These are phyloP conservation scores for Tipula lateralis DNA, from an alignment of 2,888 invertebrate species.

Conservation along the genomic window DNA sequence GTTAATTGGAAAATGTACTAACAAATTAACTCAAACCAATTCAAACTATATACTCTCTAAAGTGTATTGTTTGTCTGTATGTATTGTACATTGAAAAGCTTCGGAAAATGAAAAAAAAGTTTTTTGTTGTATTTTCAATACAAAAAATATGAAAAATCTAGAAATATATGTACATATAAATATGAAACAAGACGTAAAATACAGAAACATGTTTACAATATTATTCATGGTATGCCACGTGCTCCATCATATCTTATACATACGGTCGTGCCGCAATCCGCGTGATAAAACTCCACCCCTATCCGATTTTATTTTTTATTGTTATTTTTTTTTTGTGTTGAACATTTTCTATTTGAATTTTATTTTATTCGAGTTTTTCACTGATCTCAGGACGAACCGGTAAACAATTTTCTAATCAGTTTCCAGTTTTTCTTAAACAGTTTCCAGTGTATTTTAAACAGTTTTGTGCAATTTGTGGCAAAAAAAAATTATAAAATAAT, in stretches of 20 bases:
- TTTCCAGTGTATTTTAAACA: too few relatives aligned
- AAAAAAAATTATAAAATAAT: neutral
- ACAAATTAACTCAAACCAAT: neutral
- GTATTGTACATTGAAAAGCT: neutral
- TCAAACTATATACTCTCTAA: too few relatives aligned
- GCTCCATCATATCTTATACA: neutral
- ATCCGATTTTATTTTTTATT: neutral
- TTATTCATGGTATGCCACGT: conserved; percentile 28
- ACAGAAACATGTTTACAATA: conserved; percentile 6
- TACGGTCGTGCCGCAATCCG: conserved; percentile 31
- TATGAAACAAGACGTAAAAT: neutral
- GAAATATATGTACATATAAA: neutral
- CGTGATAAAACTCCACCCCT: conserved; percentile 34
- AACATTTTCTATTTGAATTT: neutral
- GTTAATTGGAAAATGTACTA: neutral
- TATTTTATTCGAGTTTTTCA: neutral
- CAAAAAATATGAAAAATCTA: neutral
- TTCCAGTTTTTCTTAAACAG: neutral
- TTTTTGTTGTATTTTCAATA: neutral
- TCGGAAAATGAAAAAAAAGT: neutral
- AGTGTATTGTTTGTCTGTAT: neutral
- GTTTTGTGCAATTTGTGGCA: neutral
- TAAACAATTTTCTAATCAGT: neutral
- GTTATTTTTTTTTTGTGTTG: neutral
- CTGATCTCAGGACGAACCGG: neutral